phyloP scores from a whole-genome alignment of 1,140 invertebrate species.

The Aphidius gifuensis region DNA sequence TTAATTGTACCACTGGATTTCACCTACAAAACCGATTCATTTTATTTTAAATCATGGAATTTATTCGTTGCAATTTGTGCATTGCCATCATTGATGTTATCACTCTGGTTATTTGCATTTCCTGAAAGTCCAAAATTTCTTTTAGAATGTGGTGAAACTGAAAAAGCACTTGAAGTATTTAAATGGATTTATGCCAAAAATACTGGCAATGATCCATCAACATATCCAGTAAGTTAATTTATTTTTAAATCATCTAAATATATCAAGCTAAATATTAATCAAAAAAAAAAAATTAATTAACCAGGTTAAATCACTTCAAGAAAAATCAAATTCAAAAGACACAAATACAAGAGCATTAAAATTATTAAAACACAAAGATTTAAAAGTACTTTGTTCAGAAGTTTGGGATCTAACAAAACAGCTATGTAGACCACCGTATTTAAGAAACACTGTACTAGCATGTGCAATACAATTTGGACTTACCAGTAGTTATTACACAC shows the following conservation, averaged over 20 bases:
- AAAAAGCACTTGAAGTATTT: conserved; percentile 68
- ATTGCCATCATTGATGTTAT: conserved; percentile 60
- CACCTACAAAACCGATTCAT: conserved; percentile 55
- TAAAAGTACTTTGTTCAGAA: conserved; percentile 63
- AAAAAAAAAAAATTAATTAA: conserved; percentile 7
- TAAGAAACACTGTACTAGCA: conserved; percentile 68
- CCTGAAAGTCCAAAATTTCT: conserved; percentile 85
- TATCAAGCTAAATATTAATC: not conserved
- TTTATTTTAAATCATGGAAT: conserved; percentile 73
- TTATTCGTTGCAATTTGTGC: conserved; percentile 69
- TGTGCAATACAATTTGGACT: conserved; percentile 73
- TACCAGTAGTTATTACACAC: conserved; percentile 75
- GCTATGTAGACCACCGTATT: conserved; percentile 66
- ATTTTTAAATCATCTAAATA: not conserved
- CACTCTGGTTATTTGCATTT: conserved; percentile 70
- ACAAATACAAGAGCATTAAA: conserved; percentile 47
- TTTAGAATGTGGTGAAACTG: conserved; percentile 70
- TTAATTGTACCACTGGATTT: conserved; percentile 66
- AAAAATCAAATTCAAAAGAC: conserved; percentile 62
- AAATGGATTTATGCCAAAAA: conserved; percentile 68
- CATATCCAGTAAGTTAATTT: conserved; percentile 64
- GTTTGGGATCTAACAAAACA: conserved; percentile 67
- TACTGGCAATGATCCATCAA: conserved; percentile 63
- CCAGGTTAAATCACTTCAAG: conserved; percentile 65
- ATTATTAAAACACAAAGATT: conserved; percentile 64